These are phyloP conservation scores for Xiphorhynchus elegans DNA, from an alignment of 2,113 vertebrate genomes.

Conservation along the genomic window DNA sequence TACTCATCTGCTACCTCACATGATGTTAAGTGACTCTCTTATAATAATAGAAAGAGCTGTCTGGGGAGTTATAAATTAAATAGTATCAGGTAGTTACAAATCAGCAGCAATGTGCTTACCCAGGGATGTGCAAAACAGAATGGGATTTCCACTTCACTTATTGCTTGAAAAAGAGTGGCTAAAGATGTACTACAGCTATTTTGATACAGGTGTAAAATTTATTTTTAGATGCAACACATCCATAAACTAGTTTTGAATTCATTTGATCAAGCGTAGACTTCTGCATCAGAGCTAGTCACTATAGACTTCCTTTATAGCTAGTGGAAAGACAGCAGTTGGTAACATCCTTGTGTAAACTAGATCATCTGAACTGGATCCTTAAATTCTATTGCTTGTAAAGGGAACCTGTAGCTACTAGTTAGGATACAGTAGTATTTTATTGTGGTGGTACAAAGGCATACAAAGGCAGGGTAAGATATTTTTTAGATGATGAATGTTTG, in stretches of 20 bases:
- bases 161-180: neutral
- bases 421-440: neutral
- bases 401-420: neutral
- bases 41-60: neutral
- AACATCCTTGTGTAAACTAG: neutral
- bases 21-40: neutral
- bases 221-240: neutral
- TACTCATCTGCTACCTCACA: neutral
- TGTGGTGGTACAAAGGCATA: neutral
- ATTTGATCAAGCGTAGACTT: neutral
- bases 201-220: neutral
- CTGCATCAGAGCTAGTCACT: neutral
- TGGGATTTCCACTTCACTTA: neutral
- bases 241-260: neutral
- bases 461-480: neutral
- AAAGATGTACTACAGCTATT: neutral
- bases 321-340: neutral
- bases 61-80: neutral
- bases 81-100: neutral
- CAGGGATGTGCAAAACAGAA: neutral
- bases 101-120: neutral
- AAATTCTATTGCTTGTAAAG: neutral
- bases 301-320: neutral
- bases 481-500: neutral
- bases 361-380: neutral